Conservation (phyloP, 2,113 vertebrate species). For the Stegastes partitus region DNA sequence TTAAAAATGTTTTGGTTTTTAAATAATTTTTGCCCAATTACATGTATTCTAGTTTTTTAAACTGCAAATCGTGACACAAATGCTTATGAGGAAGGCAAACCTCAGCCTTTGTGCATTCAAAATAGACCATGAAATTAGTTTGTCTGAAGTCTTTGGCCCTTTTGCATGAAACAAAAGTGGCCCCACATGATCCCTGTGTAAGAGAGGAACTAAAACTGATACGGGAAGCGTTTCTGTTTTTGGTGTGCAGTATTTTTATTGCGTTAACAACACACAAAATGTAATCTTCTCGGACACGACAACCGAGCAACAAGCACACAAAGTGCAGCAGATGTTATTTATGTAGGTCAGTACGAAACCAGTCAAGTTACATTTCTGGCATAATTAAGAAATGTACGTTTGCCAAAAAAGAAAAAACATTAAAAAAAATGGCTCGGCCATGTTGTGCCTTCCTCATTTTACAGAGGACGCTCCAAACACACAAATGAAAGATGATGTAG, state of each 20-base stretch:
- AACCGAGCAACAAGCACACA: not conserved
- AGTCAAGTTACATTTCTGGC: conserved; percentile 55
- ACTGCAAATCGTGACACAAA: not conserved
- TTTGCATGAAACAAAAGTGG: conserved; percentile 15
- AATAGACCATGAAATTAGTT: not conserved
- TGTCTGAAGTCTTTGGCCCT: not conserved
- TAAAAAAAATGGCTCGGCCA: not conserved
- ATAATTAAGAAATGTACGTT: conserved; percentile 1
- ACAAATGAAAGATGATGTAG: not conserved
- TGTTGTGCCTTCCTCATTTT: conserved; percentile 32
- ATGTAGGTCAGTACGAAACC: not conserved
- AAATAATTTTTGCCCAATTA: not conserved
- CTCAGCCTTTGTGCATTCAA: not conserved
- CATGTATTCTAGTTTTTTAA: not conserved
- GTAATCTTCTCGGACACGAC: not conserved
- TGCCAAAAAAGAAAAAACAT: not conserved
- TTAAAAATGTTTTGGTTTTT: not conserved
- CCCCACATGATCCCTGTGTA: conserved; percentile 36
- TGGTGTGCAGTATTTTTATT: not conserved
- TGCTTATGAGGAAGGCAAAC: not conserved
- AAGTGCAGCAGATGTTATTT: not conserved
- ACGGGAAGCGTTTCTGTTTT: conserved; percentile 46
- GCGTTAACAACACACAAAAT: not conserved
- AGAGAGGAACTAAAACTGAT: conserved; percentile 68
- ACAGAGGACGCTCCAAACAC: not conserved